Base-by-base conservation (phyloP, 2,888 invertebrate genomes). In the Spicauda simplicius region DNA sequence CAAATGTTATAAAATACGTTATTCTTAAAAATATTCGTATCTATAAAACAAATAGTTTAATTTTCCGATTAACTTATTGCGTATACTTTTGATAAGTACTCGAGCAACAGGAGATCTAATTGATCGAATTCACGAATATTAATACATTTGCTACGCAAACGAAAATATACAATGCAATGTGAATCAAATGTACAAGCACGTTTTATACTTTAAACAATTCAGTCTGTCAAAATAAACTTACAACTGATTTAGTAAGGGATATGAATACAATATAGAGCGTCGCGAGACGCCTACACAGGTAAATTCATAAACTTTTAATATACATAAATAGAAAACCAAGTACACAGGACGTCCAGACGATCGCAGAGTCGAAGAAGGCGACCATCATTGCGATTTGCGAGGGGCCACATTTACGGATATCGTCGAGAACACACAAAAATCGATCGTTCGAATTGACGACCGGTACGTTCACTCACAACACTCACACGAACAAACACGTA, bases 21-120 rank as follows among this genome's bases (percentile, higher is more conserved):
- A 41, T 41, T 25, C 48, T 62, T 61, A 61, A 52, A 53, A 56
- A 57, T 62, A 68, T 52, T 52, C 30, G 60, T 30, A 64, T 64
- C 19, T 61, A 67, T 62, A 59, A 65, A 65, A 20, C 53, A 59
- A 63, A 69, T 37, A 4, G 4, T 55, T n/a, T 12, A 45, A 55
- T 18, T 48, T 67, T 55, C 33, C 50, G 37, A 41, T 41, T 59
- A 37, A 30, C 12, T 53, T 37, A 52, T 19, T 50, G 69, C 69
- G 60, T 69, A 69, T 55, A 71, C 69, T 67, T 63, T 52, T 59
- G 69, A 59, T 75, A 75, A 75, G 73, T 75, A 75, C 74, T 70
- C 59, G 69, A 59, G 62, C 64, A 66, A 64, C 16, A 45, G 63
- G 60, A 54, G 62, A 56, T 70, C 53, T 37, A 50, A 58, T 52